Evolutionary conservation across 2,797 vertebrate species (phyloP).

Genomic region (Pantherophis vulpinus): DNA sequence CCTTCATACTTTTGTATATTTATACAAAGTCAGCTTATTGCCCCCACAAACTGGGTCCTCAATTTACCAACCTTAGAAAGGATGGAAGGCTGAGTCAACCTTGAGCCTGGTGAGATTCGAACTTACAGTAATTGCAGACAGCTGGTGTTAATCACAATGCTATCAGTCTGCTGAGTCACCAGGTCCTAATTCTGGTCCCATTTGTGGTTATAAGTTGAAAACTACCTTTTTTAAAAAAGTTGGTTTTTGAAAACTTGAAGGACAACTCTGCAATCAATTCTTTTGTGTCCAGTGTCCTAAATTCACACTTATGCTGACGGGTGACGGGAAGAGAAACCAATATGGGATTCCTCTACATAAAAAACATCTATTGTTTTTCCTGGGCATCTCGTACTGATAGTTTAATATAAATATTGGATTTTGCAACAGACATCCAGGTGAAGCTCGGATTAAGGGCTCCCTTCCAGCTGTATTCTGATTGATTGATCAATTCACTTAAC

Average conservation of each 20-base stretch:
- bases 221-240: neutral
- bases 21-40: no score
- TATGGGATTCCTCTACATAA: neutral
- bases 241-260: neutral
- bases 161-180: no score
- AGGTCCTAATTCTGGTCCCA: neutral
- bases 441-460: neutral
- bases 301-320: neutral
- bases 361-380: neutral
- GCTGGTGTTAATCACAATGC: no score
- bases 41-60: no score
- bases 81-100: no score
- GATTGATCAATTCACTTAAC: neutral
- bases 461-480: neutral
- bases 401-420: constrained; percentile 26
- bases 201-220: neutral
- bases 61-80: no score
- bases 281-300: neutral
- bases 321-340: neutral
- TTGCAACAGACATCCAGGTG: neutral
- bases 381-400: neutral
- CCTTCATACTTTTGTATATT: no score
- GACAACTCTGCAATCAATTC: neutral
- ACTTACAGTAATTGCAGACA: no score
- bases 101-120: no score